phyloP scores from a whole-genome alignment of 2,797 vertebrate species.

The Anas flavirostris region DNA sequence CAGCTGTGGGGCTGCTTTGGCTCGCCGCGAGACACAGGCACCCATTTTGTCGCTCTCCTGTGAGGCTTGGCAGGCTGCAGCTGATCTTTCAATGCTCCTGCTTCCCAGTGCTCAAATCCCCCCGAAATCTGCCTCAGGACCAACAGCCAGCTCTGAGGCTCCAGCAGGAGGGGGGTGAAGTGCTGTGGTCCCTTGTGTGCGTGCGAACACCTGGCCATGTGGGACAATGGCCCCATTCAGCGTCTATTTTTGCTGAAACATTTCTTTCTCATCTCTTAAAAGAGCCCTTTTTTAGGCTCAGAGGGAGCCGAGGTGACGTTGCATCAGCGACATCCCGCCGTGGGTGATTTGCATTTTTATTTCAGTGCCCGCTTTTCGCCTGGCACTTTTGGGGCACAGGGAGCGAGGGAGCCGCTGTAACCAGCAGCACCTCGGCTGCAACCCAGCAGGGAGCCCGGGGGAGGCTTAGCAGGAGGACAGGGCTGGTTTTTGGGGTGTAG shows the following conservation, averaged over 20 bases:
- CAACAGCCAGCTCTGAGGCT: neutral
- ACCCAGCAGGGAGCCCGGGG: fast-evolving
- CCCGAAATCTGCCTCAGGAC: neutral
- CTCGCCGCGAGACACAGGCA: neutral
- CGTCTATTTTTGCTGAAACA: neutral
- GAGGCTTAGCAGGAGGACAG: neutral
- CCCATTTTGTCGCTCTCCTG: neutral
- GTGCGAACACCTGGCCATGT: neutral
- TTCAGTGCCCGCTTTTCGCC: neutral
- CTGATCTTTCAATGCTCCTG: neutral
- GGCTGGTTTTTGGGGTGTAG: neutral
- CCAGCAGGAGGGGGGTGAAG: too few species aligned
- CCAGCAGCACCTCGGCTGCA: fast-evolving
- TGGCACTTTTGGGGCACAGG: neutral
- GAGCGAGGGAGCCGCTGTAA: neutral
- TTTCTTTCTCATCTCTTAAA: neutral
- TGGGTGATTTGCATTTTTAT: fast-evolving
- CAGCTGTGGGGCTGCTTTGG: neutral
- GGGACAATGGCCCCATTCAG: neutral
- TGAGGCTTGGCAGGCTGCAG: neutral
- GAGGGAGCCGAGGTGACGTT: neutral
- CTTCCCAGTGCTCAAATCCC: neutral
- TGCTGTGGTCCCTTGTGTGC: neutral
- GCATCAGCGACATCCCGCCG: neutral
- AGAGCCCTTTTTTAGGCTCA: neutral